These are phyloP conservation scores for Siniperca undulata DNA, from an alignment of 2,797 vertebrate species.

Conservation along the genomic window DNA sequence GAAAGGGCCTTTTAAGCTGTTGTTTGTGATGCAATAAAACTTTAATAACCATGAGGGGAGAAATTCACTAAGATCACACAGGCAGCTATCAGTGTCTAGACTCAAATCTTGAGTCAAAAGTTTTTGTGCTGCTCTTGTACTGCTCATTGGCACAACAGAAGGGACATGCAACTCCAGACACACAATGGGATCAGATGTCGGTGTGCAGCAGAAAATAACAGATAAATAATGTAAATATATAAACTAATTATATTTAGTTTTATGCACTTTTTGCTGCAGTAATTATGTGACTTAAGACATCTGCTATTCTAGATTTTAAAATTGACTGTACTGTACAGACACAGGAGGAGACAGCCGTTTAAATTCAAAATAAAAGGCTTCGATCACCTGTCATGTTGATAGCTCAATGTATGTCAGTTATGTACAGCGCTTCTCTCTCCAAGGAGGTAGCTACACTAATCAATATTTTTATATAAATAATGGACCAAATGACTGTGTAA, in stretches of 20 bases:
- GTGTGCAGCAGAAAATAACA: no score
- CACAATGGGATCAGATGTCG: background rate
- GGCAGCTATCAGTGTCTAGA: background rate
- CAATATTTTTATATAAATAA: background rate
- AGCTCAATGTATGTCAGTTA: background rate
- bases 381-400: no score
- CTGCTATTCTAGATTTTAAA: no score
- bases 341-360: background rate
- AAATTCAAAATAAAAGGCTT: background rate
- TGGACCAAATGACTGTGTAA: no score
- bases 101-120: background rate
- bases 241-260: no score
- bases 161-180: background rate
- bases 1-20: conserved; percentile 5
- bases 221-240: no score
- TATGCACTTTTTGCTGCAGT: background rate
- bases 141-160: conserved; percentile 5
- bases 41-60: conserved; percentile 25
- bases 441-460: background rate
- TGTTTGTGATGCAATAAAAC: conserved; percentile 19
- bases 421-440: background rate
- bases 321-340: no score
- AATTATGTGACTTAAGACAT: background rate
- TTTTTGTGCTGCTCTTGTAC: background rate
- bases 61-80: conserved; percentile 9